Conservation (phyloP, 2,113 vertebrate species). For the Sarotherodon lohbergeri region DNA sequence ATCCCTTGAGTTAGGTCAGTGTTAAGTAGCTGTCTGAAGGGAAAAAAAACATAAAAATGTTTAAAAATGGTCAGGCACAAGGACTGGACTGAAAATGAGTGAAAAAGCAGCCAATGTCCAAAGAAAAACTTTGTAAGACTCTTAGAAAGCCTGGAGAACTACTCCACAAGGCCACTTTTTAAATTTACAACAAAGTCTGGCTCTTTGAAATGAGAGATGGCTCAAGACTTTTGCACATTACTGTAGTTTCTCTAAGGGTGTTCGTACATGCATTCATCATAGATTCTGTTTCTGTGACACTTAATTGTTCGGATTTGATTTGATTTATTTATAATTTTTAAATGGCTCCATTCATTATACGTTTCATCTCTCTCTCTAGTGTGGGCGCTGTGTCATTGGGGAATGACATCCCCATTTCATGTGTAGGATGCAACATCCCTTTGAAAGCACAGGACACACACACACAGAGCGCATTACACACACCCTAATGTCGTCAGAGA, state of each 20-base stretch:
- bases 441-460: constrained; percentile 18
- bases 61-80: neutral
- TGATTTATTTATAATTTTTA: neutral
- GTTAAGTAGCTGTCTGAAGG: neutral
- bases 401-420: constrained; percentile 26
- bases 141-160: neutral
- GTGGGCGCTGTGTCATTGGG: constrained; percentile 12
- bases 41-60: neutral
- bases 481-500: constrained; percentile 64
- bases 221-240: neutral
- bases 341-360: neutral
- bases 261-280: neutral
- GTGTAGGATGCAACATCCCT: constrained; percentile 25
- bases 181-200: neutral
- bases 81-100: neutral
- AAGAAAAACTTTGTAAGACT: neutral
- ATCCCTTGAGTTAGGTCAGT: neutral
- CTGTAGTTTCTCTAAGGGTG: neutral
- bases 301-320: neutral
- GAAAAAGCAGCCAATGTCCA: neutral
- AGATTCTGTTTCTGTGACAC: neutral
- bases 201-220: neutral
- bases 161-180: too few species aligned
- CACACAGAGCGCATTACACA: neutral
- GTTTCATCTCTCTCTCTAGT: neutral